Percentiles rank a stretch among this genome's conserved stretches.
These are phyloP conservation scores for Mormyrops attenuatus DNA, from an alignment of 2,797 vertebrate species.

Conservation along the genomic window DNA sequence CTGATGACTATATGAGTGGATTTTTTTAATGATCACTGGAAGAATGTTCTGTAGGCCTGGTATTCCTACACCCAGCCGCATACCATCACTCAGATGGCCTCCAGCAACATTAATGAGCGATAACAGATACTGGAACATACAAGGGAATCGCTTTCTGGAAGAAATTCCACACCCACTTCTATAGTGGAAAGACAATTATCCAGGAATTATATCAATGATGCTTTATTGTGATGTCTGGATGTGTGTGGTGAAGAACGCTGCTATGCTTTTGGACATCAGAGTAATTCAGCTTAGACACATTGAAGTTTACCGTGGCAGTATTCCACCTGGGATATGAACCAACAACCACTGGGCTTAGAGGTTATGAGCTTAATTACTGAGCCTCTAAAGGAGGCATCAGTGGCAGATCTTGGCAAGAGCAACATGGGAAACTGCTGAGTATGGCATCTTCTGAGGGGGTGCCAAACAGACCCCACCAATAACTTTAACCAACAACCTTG, in stretches of 20 bases:
- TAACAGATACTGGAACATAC: slow-evolving; percentile 34
- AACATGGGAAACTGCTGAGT: background rate
- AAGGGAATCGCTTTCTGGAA: slow-evolving; percentile 32
- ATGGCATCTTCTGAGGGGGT: background rate
- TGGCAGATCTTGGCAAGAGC: background rate
- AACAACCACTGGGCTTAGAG: background rate
- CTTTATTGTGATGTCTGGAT: background rate
- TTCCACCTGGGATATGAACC: background rate
- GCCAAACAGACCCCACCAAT: background rate
- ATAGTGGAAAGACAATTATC: slow-evolving; percentile 31
- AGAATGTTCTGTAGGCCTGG: background rate
- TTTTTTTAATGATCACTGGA: background rate
- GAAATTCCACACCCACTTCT: slow-evolving; percentile 10
- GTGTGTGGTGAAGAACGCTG: background rate
- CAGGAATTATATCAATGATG: slow-evolving; percentile 47
- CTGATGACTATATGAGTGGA: background rate
- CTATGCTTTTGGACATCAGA: background rate
- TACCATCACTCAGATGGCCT: background rate
- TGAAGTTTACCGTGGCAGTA: background rate
- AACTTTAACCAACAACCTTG: background rate
- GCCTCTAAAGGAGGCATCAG: background rate
- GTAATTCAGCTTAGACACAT: background rate
- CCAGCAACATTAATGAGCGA: background rate
- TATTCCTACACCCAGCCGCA: background rate
- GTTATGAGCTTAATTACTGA: background rate